phyloP scores from a whole-genome alignment of 2,113 vertebrate genomes.

The Anoplopoma fimbria region DNA sequence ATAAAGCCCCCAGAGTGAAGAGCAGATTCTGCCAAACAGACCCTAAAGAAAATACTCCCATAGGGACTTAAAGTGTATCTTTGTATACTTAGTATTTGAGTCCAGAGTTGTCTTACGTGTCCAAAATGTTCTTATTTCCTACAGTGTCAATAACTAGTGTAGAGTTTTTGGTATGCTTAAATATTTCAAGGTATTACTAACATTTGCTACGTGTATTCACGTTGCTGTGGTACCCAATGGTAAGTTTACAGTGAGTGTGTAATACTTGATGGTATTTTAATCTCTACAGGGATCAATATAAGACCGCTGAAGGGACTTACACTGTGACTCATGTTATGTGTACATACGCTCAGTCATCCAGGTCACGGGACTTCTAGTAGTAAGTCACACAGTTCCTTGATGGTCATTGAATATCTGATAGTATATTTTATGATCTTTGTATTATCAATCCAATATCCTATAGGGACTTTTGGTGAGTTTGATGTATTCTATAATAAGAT shows the following conservation, averaged over 20 bases:
- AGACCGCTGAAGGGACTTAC: not conserved
- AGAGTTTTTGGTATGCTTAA: not conserved
- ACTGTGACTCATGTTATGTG: not conserved
- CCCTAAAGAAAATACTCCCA: slow-evolving; percentile 2
- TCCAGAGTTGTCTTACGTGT: not conserved
- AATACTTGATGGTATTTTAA: slow-evolving; percentile 66
- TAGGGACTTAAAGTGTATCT: not conserved
- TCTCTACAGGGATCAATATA: slow-evolving; percentile 29
- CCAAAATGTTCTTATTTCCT: not conserved
- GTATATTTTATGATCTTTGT: not conserved
- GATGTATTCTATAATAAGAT: not conserved
- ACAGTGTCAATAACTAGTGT: not conserved
- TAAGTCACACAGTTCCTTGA: not conserved
- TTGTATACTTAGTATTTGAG: not conserved
- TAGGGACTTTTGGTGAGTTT: not conserved
- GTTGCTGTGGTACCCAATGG: not conserved
- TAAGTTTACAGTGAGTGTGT: slow-evolving; percentile 9
- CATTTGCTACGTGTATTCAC: not conserved
- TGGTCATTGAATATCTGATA: not conserved
- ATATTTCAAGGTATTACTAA: not conserved
- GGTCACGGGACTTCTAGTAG: slow-evolving; percentile 10
- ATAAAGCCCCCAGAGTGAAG: slow-evolving; percentile 51
- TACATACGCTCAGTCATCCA: slow-evolving; percentile 11
- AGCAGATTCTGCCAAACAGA: slow-evolving; percentile 11
- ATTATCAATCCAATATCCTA: not conserved